phyloP scores from a whole-genome alignment of 2,113 vertebrate genomes.

The Phrynosoma blainvillii region DNA sequence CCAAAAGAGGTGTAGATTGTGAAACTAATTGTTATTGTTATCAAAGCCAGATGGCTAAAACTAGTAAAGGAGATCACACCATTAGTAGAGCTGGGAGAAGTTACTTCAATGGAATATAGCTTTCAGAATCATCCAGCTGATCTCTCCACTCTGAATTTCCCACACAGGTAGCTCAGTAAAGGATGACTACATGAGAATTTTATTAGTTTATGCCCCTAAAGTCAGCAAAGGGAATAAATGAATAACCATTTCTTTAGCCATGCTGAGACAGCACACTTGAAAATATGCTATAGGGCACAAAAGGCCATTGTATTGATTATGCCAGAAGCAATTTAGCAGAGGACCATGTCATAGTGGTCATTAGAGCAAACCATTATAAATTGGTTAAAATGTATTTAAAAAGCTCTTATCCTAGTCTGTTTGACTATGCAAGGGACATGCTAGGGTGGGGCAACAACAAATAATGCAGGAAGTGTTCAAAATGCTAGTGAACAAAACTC shows the following conservation, averaged over 20 bases:
- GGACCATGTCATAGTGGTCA: conserved; percentile 42
- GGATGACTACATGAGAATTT: conserved; percentile 63
- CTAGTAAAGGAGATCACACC: neutral
- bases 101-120: too few relatives aligned
- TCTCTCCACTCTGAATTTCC: conserved; percentile 31
- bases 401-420: conserved; percentile 16
- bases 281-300: conserved; percentile 60
- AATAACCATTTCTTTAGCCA: conserved; percentile 51
- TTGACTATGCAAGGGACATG: neutral
- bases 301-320: conserved; percentile 64
- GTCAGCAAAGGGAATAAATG: conserved; percentile 59
- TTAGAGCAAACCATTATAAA: conserved; percentile 52
- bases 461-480: neutral
- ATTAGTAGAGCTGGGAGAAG: neutral
- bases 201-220: conserved; percentile 28
- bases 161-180: conserved; percentile 55
- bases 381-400: conserved; percentile 46
- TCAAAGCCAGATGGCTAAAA: neutral
- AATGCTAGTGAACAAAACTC: neutral
- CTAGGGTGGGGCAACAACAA: neutral
- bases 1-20: too few relatives aligned
- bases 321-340: conserved; percentile 66
- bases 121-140: too few relatives aligned
- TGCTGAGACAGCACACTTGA: conserved; percentile 65
- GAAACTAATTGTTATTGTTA: too few relatives aligned